A percentile compares a stretch with the other conserved stretches of the same genome.
Conservation (phyloP, 2,888 invertebrate genomes). For the Euspilapteryx auroguttella region DNA sequence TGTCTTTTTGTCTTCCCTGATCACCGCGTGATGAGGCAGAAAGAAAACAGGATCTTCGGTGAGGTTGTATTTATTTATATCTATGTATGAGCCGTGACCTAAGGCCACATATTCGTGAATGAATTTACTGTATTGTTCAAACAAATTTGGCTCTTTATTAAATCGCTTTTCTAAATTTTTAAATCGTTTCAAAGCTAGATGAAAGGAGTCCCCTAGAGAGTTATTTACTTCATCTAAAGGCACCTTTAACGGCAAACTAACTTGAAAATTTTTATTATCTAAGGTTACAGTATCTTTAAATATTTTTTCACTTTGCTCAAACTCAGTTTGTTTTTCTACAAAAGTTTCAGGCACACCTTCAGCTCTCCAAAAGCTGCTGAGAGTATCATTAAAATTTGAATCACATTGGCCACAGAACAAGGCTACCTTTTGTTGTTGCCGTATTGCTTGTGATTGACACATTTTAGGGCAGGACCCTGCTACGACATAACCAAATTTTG, state of each 20-base stretch:
- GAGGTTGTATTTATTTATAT: slow-evolving; percentile 1
- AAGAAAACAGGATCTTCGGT: slow-evolving; percentile 5
- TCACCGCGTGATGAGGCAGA: slow-evolving; percentile 3
- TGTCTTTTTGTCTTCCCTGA: too few species aligned
- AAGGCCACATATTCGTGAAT: slow-evolving; percentile 5
- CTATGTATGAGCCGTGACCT: slow-evolving; percentile 3
- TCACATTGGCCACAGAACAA: neutral
- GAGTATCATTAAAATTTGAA: slow-evolving; percentile 3
- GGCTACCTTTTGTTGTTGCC: neutral
- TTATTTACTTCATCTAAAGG: slow-evolving; percentile 2
- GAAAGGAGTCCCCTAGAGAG: slow-evolving; percentile 4
- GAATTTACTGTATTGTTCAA: slow-evolving; percentile 1
- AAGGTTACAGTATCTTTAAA: too few species aligned
- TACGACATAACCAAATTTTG: too few species aligned
- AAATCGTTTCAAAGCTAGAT: slow-evolving; percentile 3
- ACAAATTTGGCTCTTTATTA: slow-evolving; percentile 2
- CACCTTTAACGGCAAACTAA: slow-evolving; percentile 5
- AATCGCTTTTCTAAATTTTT: slow-evolving; percentile 3
- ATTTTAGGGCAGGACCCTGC: too few species aligned
- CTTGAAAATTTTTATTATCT: slow-evolving; percentile 4
- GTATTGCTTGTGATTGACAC: neutral
- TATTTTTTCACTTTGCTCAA: slow-evolving; percentile 1
- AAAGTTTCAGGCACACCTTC: slow-evolving; percentile 3
- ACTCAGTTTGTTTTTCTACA: slow-evolving; percentile 1
- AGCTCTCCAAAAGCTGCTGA: slow-evolving; percentile 1